Conservation (phyloP, 2,113 vertebrate species). For the Clinocottus analis region DNA sequence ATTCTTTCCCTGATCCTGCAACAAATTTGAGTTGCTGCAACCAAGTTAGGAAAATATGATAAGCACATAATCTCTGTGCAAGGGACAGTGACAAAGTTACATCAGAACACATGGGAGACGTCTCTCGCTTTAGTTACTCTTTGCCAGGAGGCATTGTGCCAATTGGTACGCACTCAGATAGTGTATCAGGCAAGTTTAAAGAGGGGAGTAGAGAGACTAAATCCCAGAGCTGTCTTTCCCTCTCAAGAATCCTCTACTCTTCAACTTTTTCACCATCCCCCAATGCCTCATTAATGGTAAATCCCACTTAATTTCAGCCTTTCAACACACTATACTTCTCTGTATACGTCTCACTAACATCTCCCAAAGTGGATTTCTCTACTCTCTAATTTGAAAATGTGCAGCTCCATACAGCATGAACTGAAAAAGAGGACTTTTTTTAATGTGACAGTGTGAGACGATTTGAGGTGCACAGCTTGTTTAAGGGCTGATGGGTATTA, state of each 20-base stretch:
- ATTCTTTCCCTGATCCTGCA: slow-evolving; percentile 11
- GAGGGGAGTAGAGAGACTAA: slow-evolving; percentile 25
- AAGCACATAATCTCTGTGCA: slow-evolving; percentile 46
- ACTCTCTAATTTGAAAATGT: slow-evolving; percentile 38
- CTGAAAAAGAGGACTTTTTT: slow-evolving; percentile 20
- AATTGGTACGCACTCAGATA: slow-evolving; percentile 25
- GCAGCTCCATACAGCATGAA: slow-evolving; percentile 21
- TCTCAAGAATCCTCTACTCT: slow-evolving; percentile 33
- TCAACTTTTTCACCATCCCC: slow-evolving; percentile 35
- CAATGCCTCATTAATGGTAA: slow-evolving; percentile 54
- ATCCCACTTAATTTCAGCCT: slow-evolving; percentile 54
- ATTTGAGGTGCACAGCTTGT: slow-evolving; percentile 37
- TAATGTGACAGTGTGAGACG: slow-evolving; percentile 43
- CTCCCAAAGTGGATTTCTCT: slow-evolving; percentile 41
- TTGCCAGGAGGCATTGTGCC: slow-evolving; percentile 51
- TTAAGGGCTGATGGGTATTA: slow-evolving; percentile 39
- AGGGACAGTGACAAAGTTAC: slow-evolving; percentile 47
- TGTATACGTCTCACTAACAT: slow-evolving; percentile 42
- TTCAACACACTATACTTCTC: slow-evolving; percentile 38
- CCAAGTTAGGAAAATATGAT: slow-evolving; percentile 55
- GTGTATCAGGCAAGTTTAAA: slow-evolving; percentile 38
- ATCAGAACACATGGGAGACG: slow-evolving; percentile 44
- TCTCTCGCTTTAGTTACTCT: slow-evolving; percentile 46
- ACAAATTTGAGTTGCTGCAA: slow-evolving; percentile 41
- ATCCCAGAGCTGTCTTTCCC: slow-evolving; percentile 49